Conservation (phyloP, 2,888 invertebrate genomes). For the Drosophila pseudotalamancana region DNA sequence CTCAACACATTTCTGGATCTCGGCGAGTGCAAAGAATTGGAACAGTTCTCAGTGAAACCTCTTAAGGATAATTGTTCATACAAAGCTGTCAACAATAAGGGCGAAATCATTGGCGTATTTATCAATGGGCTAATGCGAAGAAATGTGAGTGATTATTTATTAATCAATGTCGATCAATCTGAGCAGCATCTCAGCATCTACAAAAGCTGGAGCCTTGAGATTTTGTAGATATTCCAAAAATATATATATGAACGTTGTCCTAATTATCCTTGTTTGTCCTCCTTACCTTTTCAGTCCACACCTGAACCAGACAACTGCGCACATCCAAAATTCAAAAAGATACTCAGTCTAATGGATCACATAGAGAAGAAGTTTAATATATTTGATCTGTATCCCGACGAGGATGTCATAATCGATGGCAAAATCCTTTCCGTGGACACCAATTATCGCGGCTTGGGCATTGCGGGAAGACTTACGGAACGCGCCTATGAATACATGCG, state of each 20-base stretch:
- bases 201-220: no score
- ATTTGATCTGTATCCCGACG: constrained; percentile 84
- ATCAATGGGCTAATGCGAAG: constrained; percentile 85
- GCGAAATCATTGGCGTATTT: constrained; percentile 86
- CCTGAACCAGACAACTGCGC: constrained; percentile 78
- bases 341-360: constrained; percentile 85
- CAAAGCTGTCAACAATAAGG: constrained; percentile 85
- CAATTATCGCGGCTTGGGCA: constrained; percentile 83
- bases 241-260: not conserved
- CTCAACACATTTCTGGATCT: constrained; percentile 82
- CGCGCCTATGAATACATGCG: constrained; percentile 82
- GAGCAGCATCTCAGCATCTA: no score
- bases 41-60: constrained; percentile 85
- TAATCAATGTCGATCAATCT: no score
- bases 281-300: constrained; percentile 1
- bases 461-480: constrained; percentile 83
- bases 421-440: constrained; percentile 83
- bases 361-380: constrained; percentile 85
- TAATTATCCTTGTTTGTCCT: not conserved
- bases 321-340: constrained; percentile 86
- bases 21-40: constrained; percentile 85
- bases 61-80: constrained; percentile 86
- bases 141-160: constrained; percentile 67
- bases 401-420: constrained; percentile 82
- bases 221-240: no score